Conservation (phyloP, 2,113 vertebrate species). For the Onychostoma macrolepis region DNA sequence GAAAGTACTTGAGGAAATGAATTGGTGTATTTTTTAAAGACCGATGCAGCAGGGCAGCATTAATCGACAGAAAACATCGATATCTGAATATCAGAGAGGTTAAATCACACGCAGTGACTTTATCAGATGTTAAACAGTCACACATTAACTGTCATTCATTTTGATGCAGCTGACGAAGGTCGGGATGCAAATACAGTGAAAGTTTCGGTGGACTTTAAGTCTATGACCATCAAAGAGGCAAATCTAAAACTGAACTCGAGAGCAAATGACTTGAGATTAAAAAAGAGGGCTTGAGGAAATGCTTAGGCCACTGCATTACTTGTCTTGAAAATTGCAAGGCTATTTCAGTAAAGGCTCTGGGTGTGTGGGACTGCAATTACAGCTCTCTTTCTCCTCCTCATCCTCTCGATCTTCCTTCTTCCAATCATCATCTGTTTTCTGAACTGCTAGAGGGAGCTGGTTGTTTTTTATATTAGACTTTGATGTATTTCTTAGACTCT, state of each 20-base stretch:
- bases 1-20: neutral
- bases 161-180: constrained; percentile 72
- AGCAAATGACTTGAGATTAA: constrained; percentile 32
- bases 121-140: constrained; percentile 70
- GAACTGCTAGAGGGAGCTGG: constrained; percentile 38
- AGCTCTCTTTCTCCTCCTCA: constrained; percentile 30
- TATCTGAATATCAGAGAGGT: constrained; percentile 62
- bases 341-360: constrained; percentile 38
- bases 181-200: constrained; percentile 51
- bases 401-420: constrained; percentile 44
- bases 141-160: constrained; percentile 70
- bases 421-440: constrained; percentile 52
- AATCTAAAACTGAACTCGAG: constrained; percentile 33
- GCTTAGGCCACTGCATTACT: constrained; percentile 28
- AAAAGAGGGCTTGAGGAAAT: constrained; percentile 42
- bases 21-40: too few species aligned
- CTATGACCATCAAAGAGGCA: neutral
- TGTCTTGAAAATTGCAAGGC: constrained; percentile 42
- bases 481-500: constrained; percentile 41
- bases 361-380: constrained; percentile 50
- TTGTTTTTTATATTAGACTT: constrained; percentile 45
- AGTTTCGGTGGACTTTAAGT: neutral
- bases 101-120: constrained; percentile 69
- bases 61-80: constrained; percentile 58
- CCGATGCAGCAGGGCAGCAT: constrained; percentile 36